Base-by-base conservation (phyloP, 53 echinoderm and acorn worm genomes). In the Pentamera pediparva region DNA sequence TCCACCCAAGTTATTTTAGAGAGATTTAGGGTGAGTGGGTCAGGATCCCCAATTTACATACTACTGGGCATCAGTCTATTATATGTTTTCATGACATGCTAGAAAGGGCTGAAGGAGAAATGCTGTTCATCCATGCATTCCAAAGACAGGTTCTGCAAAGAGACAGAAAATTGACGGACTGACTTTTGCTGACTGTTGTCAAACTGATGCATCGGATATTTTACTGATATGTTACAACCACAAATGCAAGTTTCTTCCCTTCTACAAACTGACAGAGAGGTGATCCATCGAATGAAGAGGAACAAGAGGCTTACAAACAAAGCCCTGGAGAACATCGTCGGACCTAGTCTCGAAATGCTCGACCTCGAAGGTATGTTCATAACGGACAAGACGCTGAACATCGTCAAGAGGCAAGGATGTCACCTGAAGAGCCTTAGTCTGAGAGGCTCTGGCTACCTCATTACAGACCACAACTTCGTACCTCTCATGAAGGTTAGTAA, bases 401-500 rank as follows among this genome's bases (percentile, higher is more conserved):
- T 92, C 64, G 80, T 92, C 65, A 69, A 69, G 56, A 73, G 34
- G 33, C 58, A 57, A 45, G 70, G 86, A 47, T 89, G 82, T 0
- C 70, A 92, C 62, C 76, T 92, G 31, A 84, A 74, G 38, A 18
- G 65, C 27, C 87, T 92, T 0, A 82, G 43, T 51, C 65, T 92
- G 19, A 92, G 71, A 53, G 83, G 70, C 48, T 85, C 89, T 59
- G 92, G 92, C 21, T 92, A 86, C 43, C 38, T 89, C 18, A 41
- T 89, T 28, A 92, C 85, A 2, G 89, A 92, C 43, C 86, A 89
- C 39, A 75, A 82, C 28, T 59, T 92, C 11, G 74, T 62, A 25
- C 78, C 65, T 39, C 57, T 92, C 21, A 86, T 86, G 37, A 92
- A 92, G 85, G 92, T 92, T 57, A 61, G 57, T n/a, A n/a, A n/a